A percentile compares a stretch with the other conserved stretches of the same genome.
Conservation (phyloP, 2,888 invertebrate genomes). For the Pogonocherus hispidulus region DNA sequence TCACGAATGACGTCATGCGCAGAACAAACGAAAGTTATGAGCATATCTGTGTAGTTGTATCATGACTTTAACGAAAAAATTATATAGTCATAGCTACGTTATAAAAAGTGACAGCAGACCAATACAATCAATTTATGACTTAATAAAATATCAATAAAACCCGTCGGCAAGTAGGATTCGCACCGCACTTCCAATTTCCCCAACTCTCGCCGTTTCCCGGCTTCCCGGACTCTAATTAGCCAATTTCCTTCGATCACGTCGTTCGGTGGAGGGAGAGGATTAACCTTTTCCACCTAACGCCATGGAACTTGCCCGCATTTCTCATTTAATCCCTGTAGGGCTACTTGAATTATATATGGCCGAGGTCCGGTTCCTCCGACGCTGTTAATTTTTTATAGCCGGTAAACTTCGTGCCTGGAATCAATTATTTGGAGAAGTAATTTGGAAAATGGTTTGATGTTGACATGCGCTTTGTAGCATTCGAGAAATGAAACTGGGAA, state of each 20-base stretch:
- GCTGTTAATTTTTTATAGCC: neutral
- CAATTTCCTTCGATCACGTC: neutral
- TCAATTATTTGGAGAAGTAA: neutral
- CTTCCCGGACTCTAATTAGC: neutral
- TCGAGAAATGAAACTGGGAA: no score
- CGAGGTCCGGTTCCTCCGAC: neutral
- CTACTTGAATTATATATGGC: neutral
- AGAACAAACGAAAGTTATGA: no score
- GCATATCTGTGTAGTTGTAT: no score
- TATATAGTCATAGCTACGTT: no score
- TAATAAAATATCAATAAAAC: slow-evolving; percentile 5
- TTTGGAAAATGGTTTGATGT: neutral
- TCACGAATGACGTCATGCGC: no score
- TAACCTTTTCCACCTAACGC: neutral
- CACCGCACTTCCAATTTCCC: neutral
- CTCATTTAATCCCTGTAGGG: no score
- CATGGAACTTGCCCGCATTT: no score
- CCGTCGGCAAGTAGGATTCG: neutral
- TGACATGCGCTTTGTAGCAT: no score
- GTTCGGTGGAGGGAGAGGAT: neutral
- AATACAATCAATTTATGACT: neutral
- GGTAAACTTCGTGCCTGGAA: no score
- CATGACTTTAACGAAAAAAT: no score
- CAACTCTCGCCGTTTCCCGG: neutral
- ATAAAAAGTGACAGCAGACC: no score